Percentiles rank a stretch among this genome's conserved stretches.
phyloP scores from a whole-genome alignment of 2,113 vertebrate species.

The Phalacrocorax aristotelis region DNA sequence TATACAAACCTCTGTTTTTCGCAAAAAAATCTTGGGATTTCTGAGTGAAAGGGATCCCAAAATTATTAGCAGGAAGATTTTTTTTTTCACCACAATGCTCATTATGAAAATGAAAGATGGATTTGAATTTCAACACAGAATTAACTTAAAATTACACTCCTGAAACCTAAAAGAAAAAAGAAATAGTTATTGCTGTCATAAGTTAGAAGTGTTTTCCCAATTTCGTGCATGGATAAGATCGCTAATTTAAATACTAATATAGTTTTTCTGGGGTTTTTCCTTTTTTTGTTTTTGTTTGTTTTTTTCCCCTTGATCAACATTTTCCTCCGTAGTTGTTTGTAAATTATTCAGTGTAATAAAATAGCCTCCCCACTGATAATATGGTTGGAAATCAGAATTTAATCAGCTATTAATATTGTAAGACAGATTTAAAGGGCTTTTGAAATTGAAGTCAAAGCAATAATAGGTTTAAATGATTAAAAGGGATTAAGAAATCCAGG shows the following conservation, averaged over 20 bases:
- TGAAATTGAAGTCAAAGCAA: slow-evolving; percentile 58
- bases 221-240: neutral
- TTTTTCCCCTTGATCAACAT: neutral
- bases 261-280: neutral
- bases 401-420: slow-evolving; percentile 62
- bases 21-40: neutral
- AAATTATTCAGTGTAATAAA: neutral
- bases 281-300: too few relatives aligned
- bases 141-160: neutral
- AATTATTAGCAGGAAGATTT: neutral
- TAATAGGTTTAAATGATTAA: slow-evolving; percentile 76
- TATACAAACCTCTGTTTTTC: neutral
- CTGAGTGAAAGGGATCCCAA: neutral
- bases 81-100: neutral
- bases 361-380: neutral
- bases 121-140: neutral
- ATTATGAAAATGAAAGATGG: neutral
- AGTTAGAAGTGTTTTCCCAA: neutral
- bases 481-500: slow-evolving; percentile 62
- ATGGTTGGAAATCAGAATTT: slow-evolving; percentile 25
- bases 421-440: slow-evolving; percentile 64
- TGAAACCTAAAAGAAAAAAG: neutral
- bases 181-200: neutral
- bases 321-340: neutral
- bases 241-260: neutral